Evolutionary conservation across 2,797 vertebrate genomes (phyloP).

Genomic region (Channallabes apus): DNA sequence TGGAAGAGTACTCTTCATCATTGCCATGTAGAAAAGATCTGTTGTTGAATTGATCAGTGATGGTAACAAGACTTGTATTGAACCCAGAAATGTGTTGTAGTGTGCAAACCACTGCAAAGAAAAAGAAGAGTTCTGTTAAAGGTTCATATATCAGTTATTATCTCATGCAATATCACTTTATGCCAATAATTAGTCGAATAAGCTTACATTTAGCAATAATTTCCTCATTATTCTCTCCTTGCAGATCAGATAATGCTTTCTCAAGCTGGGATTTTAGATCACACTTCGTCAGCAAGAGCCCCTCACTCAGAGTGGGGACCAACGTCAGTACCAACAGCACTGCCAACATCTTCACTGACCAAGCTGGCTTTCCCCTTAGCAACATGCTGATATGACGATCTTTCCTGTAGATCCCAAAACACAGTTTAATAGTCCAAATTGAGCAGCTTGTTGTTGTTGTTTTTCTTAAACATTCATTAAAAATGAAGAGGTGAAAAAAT

Average conservation of each 20-base stretch:
- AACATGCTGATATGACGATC: background rate
- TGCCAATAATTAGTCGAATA: background rate
- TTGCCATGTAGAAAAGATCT: background rate
- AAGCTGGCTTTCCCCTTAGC: background rate
- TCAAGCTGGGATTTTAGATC: slow-evolving; percentile 53
- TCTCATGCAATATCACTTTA: background rate
- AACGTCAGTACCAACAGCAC: slow-evolving; percentile 48
- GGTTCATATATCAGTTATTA: background rate
- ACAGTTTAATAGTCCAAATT: background rate
- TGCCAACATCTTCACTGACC: slow-evolving; percentile 41
- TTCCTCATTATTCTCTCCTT: background rate
- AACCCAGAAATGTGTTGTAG: slow-evolving; percentile 30
- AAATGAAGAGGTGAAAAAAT: background rate
- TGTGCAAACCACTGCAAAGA: slow-evolving; percentile 47
- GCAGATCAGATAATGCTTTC: accelerated
- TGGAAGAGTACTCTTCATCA: background rate
- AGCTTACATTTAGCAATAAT: slow-evolving; percentile 48
- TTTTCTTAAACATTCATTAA: background rate
- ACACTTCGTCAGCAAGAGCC: slow-evolving; percentile 53
- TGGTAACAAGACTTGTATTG: slow-evolving; percentile 37
- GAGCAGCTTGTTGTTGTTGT: background rate
- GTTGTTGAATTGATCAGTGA: background rate
- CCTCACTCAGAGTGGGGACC: slow-evolving; percentile 45
- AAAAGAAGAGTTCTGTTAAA: background rate
- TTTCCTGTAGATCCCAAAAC: background rate